Evolutionary conservation across 2,888 invertebrate genomes (phyloP), one percentile per base, ranked within the genome.

Genomic region (Venusia cambrica): DNA sequence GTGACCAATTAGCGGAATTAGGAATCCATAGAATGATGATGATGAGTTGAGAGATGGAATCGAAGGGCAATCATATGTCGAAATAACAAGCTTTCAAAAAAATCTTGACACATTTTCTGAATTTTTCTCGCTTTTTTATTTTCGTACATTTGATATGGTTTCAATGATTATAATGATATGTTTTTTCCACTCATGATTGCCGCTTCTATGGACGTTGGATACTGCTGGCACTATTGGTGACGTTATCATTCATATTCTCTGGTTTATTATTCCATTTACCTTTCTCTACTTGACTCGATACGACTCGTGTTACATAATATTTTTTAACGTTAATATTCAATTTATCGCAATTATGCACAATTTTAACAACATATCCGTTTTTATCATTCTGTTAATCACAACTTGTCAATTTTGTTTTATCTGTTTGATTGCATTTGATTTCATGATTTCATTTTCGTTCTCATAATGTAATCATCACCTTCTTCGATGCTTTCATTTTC

Each of bases 31-130:
- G n/a, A n/a, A n/a, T n/a, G n/a, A n/a, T 68, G 56, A 42, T 51
- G 49, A 40, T 50, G 64, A 65, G 59, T 47, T 45, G 48, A 39
- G 35, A 38, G 64, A 60, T 48, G 54, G 61, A n/a, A n/a, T n/a
- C n/a, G 77, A 73, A 68, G 70, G 83, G 85, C 85, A 87, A 87
- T 87, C 87, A 84, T 84, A 67, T 75, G 81, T 78, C 75, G 85
- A 88, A 84, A 79, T 77, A 64, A 13, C 54, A 52, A 60, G 71
- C 85, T 85, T 87, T 87, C 85, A 85, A 87, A 87, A 85, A 85
- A 85, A 87, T 87, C 88, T 88, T 89, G 91, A 91, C 91, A 91
- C 91, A 91, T 91, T 91, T 91, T 91, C 91, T 91, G 91, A 90
- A 89, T 77, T 66, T 49, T 65, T 68, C 67, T 73, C 74, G 80